A percentile compares a stretch with the other conserved stretches of the same genome.
phyloP scores from a whole-genome alignment of 2,888 invertebrate genomes.

The Ommatoiulus sabulosus region DNA sequence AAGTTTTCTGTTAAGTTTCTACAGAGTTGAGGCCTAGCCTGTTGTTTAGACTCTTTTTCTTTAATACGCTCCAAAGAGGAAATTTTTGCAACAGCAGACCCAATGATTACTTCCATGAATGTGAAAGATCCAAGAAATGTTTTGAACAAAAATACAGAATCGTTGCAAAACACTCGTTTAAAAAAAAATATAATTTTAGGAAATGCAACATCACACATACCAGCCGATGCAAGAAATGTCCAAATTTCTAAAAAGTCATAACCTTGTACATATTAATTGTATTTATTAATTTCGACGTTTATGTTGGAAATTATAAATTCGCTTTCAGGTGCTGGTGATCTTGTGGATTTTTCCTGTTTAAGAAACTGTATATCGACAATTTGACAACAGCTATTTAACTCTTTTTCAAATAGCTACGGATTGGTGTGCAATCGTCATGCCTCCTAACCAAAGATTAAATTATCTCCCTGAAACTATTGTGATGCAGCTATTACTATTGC shows the following conservation, averaged over 20 bases:
- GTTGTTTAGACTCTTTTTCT: too few species aligned
- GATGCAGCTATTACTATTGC: conserved; percentile 20
- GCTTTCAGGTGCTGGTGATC: neutral
- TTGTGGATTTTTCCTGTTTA: neutral
- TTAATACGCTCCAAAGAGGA: too few species aligned
- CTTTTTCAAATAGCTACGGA: neutral
- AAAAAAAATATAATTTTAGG: neutral
- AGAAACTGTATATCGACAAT: neutral
- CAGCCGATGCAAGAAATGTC: too few species aligned
- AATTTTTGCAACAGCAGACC: too few species aligned
- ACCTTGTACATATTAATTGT: neutral
- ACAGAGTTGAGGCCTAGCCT: too few species aligned
- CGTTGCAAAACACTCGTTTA: too few species aligned
- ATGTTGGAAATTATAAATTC: neutral
- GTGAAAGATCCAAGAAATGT: too few species aligned
- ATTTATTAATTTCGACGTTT: neutral
- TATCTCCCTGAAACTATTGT: neutral
- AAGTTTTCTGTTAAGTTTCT: too few species aligned
- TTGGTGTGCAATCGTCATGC: neutral
- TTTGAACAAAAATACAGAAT: too few species aligned
- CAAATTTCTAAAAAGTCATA: neutral
- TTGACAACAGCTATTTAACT: neutral
- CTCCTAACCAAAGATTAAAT: neutral
- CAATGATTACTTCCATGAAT: too few species aligned
- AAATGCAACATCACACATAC: neutral